Base-by-base conservation (phyloP, 2,888 invertebrate genomes). In the Hirtodrosophila histrioides region DNA sequence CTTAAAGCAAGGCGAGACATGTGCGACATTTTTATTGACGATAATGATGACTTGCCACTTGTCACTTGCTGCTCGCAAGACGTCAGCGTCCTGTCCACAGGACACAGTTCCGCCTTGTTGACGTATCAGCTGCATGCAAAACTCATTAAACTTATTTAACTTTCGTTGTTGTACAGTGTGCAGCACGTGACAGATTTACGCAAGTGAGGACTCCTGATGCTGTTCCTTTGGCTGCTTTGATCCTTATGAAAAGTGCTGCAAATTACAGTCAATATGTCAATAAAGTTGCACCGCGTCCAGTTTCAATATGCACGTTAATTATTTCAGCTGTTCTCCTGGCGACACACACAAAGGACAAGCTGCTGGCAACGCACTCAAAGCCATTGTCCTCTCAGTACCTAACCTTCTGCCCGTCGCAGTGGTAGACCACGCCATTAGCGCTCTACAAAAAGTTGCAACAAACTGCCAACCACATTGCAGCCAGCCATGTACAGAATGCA, bases 21-120 rank as follows among this genome's bases (percentile, higher is more conserved):
- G 86, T 88, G 75, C 75, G 75, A 83, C 86, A 83, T 49, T 80
- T 86, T 89, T 88, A 89, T 88, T 89, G 88, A 89, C 81, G 86
- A 76, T 82, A 82, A 86, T 83, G 88, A 89, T 89, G 89, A 89
- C 80, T 88, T 70, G 71, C 67, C 71, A 66, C 49, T 70, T 70
- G 81, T 46, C 56, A 44, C 53, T 55, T 70, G 49, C 23, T 53
- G 40, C 53, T 41, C 46, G 49, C 9, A 48, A 54, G 35, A 29
- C 55, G 55, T 48, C 46, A 49, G 31, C 31, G 7, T 31, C 9
- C 9, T 31, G 9, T 31, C 31, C 7, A 31, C 0, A 27, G 31
- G 31, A 9, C 31, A 31, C n/a, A 27, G 37, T 24, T 29, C 10
- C n/a, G 8, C 31, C 41, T 48, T 40, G 49, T 50, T 77, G 73